Evolutionary conservation across 2,888 invertebrate genomes (phyloP), one percentile per base, ranked within the genome.

Genomic region (Linnaemya tessellans): DNA sequence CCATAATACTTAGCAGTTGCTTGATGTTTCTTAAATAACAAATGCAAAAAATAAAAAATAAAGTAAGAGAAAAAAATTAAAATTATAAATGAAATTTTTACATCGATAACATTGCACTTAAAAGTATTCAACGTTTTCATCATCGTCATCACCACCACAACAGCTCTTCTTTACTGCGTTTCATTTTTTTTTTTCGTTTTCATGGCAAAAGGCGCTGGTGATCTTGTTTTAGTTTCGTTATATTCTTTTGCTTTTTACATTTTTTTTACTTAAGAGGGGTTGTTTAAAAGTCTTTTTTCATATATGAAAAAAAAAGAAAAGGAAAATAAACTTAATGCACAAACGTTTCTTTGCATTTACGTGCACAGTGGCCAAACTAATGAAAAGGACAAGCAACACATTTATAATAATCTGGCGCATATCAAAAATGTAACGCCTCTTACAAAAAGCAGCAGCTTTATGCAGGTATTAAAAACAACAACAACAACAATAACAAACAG

Each of bases 331-430:
- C 8, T 49, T n/a, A 43, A 43, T 2, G 11, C 43, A 3, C 5
- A 0, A 25, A 64, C 46, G 20, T 49, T 41, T 51, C 46, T 64
- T 75, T 25, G 22, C 70, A 67, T 80, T 84, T 78, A 77, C 75
- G 80, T 80, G 80, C 86, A 86, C 83, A 84, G 85, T 80, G 86
- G 83, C 84, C 82, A 77, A 83, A 77, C 84, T 87, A 88, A 87
- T 87, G 83, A 86, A 87, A 87, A 87, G 81, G 87, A 86, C 88
- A 87, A 86, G 88, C 87, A 88, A 84, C 87, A 87, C 88, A 89
- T 89, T 89, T 87, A 88, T 88, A 88, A 88, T 87, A 89, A 89
- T 89, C 89, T 89, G 88, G 88, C 88, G 89, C 88, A 89, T 89
- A 88, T 89, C 89, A 88, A 86, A 89, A 87, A 82, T 87, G 88